A percentile compares a stretch with the other conserved stretches of the same genome.
Evolutionary conservation across 1,140 invertebrate genomes (phyloP).

Genomic region (Steinernema feltiae): DNA sequence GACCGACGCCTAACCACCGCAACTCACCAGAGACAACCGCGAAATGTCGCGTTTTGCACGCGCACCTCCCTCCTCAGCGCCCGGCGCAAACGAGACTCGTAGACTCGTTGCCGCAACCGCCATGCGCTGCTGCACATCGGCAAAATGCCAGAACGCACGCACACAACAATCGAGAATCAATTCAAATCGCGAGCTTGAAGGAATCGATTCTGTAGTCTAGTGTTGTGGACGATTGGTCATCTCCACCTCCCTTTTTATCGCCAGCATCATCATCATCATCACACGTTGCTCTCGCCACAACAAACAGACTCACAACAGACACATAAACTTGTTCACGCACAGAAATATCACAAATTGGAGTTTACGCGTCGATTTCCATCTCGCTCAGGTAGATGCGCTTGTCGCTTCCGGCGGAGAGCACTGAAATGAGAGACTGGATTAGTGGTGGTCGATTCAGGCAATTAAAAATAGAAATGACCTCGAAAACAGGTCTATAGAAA

Average conservation of each 20-base stretch:
- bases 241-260: neutral
- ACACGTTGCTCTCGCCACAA: neutral
- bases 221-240: too few relatives aligned
- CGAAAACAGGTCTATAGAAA: too few relatives aligned
- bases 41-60: neutral
- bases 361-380: conserved; percentile 22
- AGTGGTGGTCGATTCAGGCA: neutral
- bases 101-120: too few relatives aligned
- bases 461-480: neutral
- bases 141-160: neutral
- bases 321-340: neutral
- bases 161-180: neutral
- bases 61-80: neutral
- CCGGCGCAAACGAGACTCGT: neutral
- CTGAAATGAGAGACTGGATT: conserved; percentile 62
- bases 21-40: neutral
- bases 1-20: neutral
- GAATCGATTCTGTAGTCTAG: neutral
- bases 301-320: neutral
- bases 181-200: too few relatives aligned
- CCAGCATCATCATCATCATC: neutral
- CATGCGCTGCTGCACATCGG: too few relatives aligned
- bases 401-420: conserved; percentile 86
- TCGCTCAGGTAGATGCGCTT: conserved; percentile 92
- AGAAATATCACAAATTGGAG: neutral